A percentile compares a stretch with the other conserved stretches of the same genome.
Evolutionary conservation across 1,140 invertebrate genomes (phyloP).

Genomic region (Sinella curviseta): DNA sequence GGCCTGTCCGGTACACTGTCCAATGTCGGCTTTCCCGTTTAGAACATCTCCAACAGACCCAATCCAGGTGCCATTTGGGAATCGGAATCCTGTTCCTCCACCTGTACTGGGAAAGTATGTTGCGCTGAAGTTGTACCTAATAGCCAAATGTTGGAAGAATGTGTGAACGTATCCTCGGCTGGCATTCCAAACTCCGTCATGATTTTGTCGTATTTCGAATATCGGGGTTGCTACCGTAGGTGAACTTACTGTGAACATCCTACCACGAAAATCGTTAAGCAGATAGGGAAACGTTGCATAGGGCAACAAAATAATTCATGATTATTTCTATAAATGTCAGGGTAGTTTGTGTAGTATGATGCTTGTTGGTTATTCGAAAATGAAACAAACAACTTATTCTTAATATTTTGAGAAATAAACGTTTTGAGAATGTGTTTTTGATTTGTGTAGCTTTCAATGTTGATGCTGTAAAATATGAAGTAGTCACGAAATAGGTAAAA

Average conservation of each 20-base stretch:
- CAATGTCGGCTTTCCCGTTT: conserved; percentile 27
- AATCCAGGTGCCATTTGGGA: conserved; percentile 30
- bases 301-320: too few relatives aligned
- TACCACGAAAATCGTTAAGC: not conserved
- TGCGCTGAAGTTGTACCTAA: not conserved
- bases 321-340: too few relatives aligned
- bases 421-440: too few relatives aligned
- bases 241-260: not conserved
- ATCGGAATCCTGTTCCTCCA: not conserved
- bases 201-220: not conserved
- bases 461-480: too few relatives aligned
- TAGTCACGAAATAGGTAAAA: too few relatives aligned
- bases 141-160: not conserved
- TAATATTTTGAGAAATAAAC: too few relatives aligned
- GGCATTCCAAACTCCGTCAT: not conserved
- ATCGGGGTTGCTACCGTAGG: not conserved
- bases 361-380: too few relatives aligned
- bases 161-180: not conserved
- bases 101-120: not conserved
- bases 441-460: too few relatives aligned
- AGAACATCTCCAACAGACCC: conserved; percentile 35
- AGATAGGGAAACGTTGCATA: conserved; percentile 3
- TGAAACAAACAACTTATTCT: too few relatives aligned
- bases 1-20: not conserved
- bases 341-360: too few relatives aligned